phyloP scores from a whole-genome alignment of 2,113 vertebrate species.

The Egretta garzetta region DNA sequence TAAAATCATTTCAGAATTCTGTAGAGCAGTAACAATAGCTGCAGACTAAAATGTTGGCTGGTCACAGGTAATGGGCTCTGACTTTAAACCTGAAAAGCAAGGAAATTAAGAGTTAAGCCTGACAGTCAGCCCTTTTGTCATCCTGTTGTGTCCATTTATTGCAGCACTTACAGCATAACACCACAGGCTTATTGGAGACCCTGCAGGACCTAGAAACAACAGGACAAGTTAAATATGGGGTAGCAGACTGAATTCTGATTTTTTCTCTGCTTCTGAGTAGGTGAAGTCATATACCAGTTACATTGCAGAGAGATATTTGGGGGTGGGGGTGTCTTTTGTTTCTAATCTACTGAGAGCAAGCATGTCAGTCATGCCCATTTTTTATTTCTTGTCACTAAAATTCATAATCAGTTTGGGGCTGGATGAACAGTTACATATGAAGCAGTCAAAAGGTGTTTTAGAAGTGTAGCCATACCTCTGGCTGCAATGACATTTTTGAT shows the following conservation, averaged over 20 bases:
- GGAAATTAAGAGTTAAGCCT: constrained; percentile 56
- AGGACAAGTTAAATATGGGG: constrained; percentile 18
- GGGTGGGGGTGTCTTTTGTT: background rate
- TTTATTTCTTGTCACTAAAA: constrained; percentile 31
- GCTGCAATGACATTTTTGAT: constrained; percentile 1
- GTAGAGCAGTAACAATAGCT: constrained; percentile 2
- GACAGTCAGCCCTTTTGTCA: constrained; percentile 33
- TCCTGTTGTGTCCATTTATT: constrained; percentile 47
- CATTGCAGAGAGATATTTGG: background rate
- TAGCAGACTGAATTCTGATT: background rate
- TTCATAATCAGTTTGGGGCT: constrained; percentile 3
- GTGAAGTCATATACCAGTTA: background rate
- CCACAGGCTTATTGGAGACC: constrained; percentile 23
- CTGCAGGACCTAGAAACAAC: constrained; percentile 8
- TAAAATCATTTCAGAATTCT: constrained; percentile 29
- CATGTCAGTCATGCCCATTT: background rate
- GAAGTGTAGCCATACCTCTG: background rate
- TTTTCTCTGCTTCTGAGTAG: background rate
- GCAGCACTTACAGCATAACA: constrained; percentile 11
- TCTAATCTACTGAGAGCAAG: constrained; percentile 6
- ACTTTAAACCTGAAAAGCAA: constrained; percentile 37
- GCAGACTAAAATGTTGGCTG: background rate
- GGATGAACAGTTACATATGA: background rate
- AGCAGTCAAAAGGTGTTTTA: constrained; percentile 17
- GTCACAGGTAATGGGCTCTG: constrained; percentile 28